These are phyloP conservation scores for Acanthosoma haemorrhoidale DNA, from an alignment of 2,888 invertebrate genomes.

Conservation along the genomic window DNA sequence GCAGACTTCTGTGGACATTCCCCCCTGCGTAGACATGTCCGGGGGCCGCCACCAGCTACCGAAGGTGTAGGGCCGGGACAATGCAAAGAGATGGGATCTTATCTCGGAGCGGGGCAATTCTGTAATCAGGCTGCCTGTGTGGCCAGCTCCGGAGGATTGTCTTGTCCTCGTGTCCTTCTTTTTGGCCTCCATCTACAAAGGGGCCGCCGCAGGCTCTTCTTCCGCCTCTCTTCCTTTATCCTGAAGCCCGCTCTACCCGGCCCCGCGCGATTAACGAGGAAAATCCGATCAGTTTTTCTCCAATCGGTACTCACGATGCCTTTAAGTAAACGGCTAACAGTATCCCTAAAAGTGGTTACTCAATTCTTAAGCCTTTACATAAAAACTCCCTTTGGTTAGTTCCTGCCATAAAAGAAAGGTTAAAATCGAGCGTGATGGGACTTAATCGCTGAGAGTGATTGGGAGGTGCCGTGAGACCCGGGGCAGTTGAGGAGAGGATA, in stretches of 20 bases:
- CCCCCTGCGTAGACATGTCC: too few species aligned
- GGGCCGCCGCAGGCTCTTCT: neutral
- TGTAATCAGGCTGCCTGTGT: conserved; percentile 22
- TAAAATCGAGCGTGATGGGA: conserved; percentile 15
- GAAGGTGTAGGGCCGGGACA: conserved; percentile 12
- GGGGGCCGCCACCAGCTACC: too few species aligned
- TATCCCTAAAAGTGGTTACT: too few species aligned
- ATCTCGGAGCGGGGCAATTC: conserved; percentile 19
- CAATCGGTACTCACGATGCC: too few species aligned
- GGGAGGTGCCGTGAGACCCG: conserved; percentile 1
- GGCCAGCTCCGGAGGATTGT: conserved; percentile 22
- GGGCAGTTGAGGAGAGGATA: conserved; percentile 7
- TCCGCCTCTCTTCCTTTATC: neutral
- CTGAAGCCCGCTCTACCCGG: too few species aligned
- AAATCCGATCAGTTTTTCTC: too few species aligned
- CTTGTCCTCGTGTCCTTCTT: conserved; percentile 18
- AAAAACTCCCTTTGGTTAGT: too few species aligned
- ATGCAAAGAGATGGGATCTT: conserved; percentile 24
- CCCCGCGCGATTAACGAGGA: too few species aligned
- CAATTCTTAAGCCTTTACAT: too few species aligned
- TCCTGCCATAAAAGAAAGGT: neutral
- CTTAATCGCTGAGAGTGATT: conserved; percentile 9
- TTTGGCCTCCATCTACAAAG: conserved; percentile 16
- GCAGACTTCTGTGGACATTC: too few species aligned
- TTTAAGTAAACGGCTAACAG: too few species aligned